Percentiles rank a stretch among this genome's conserved stretches.
Conservation (phyloP, 2,888 invertebrate genomes). For the Ophonus ardosiacus region DNA sequence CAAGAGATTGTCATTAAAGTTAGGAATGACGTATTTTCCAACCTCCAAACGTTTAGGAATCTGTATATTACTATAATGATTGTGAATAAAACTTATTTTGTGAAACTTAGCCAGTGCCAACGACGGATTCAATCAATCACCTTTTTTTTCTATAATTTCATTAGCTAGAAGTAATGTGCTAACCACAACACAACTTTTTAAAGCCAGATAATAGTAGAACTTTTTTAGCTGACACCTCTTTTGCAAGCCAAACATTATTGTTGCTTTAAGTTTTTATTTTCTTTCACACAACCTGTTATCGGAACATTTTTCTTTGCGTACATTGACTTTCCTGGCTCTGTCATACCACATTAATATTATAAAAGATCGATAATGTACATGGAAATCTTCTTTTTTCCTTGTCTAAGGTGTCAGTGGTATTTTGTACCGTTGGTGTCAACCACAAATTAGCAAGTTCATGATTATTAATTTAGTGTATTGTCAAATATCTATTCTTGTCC, state of each 20-base stretch:
- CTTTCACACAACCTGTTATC: conserved; percentile 8
- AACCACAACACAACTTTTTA: too few relatives aligned
- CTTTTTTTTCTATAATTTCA: too few relatives aligned
- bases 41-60: too few relatives aligned
- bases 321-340: conserved; percentile 4
- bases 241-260: not conserved
- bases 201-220: too few relatives aligned
- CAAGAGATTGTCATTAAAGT: too few relatives aligned
- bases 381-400: not conserved
- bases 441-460: not conserved
- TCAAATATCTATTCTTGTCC: not conserved
- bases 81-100: too few relatives aligned
- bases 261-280: not conserved
- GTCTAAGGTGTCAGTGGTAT: not conserved
- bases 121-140: too few relatives aligned
- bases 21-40: too few relatives aligned
- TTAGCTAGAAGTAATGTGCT: too few relatives aligned
- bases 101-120: too few relatives aligned
- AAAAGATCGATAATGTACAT: conserved; percentile 16
- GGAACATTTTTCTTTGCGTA: conserved; percentile 1
- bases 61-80: too few relatives aligned
- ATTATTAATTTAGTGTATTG: conserved; percentile 7
- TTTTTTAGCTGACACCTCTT: not conserved
- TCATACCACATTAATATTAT: conserved; percentile 26
- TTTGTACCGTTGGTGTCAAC: not conserved